A percentile compares a stretch with the other conserved stretches of the same genome.
Evolutionary conservation across 2,888 invertebrate genomes (phyloP).

Genomic region (Ormia ochracea): DNA sequence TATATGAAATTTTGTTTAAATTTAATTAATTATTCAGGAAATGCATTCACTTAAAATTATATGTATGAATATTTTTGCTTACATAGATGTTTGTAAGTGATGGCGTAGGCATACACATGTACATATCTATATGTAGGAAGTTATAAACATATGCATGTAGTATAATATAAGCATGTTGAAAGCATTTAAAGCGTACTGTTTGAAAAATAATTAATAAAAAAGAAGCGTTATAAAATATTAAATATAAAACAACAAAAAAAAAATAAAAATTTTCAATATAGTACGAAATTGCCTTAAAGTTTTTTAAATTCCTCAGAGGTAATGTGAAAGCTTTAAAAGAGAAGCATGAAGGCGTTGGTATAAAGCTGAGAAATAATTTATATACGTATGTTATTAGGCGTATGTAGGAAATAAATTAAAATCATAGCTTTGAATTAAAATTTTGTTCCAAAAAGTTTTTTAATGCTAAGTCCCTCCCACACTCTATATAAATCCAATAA

Average conservation of each 20-base stretch:
- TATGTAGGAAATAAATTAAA: neutral
- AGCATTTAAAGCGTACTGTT: constrained; percentile 6
- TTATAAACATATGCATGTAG: no score
- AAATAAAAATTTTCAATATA: constrained; percentile 55
- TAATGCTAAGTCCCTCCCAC: constrained; percentile 36
- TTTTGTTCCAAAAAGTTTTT: constrained; percentile 30
- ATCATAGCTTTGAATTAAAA: constrained; percentile 37
- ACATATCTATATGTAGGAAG: neutral
- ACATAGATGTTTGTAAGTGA: neutral
- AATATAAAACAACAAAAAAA: constrained; percentile 4
- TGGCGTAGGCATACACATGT: neutral
- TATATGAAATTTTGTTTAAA: constrained; percentile 38
- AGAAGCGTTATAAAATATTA: constrained; percentile 24
- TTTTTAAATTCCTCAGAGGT: no score
- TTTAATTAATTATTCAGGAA: constrained; percentile 61
- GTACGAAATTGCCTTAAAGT: neutral
- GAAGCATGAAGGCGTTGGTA: no score
- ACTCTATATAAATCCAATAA: neutral
- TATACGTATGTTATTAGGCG: no score
- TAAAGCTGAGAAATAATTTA: no score
- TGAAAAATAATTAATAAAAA: constrained; percentile 16
- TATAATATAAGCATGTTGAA: no score
- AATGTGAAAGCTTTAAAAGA: no score
- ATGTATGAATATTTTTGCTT: no score
- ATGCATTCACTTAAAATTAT: no score